Evolutionary conservation across 2,888 invertebrate genomes (phyloP).

Genomic region (Plebejus anna): DNA sequence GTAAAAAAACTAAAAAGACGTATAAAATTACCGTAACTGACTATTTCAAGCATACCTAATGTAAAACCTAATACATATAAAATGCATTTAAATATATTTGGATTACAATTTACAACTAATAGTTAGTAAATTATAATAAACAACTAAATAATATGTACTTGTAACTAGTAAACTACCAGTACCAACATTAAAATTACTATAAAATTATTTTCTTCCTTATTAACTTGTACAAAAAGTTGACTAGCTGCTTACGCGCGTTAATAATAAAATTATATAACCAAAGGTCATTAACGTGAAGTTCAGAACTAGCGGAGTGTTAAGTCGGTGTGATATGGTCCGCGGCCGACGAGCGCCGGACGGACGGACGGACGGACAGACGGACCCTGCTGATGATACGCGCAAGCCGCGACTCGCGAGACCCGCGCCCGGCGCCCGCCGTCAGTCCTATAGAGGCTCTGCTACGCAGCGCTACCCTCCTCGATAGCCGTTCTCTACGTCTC

Average conservation of each 20-base stretch:
- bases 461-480: conserved; percentile 60
- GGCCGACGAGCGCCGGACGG: conserved; percentile 27
- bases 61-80: no score
- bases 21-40: neutral
- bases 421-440: conserved; percentile 42
- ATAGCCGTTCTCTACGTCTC: conserved; percentile 31
- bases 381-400: conserved; percentile 13
- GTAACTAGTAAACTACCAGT: neutral
- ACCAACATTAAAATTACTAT: neutral
- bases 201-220: neutral
- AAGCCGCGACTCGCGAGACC: neutral
- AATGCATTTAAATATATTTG: no score
- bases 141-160: no score
- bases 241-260: neutral
- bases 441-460: conserved; percentile 67
- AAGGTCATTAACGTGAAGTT: conserved; percentile 38
- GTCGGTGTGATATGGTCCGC: conserved; percentile 41
- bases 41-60: no score
- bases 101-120: no score
- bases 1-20: neutral
- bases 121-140: no score
- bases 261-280: neutral
- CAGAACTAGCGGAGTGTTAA: conserved; percentile 44
- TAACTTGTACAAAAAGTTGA: conserved; percentile 1
- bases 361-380: neutral